phyloP scores from a whole-genome alignment of 2,888 invertebrate species.

The Chalcosyrphus nemorum region DNA sequence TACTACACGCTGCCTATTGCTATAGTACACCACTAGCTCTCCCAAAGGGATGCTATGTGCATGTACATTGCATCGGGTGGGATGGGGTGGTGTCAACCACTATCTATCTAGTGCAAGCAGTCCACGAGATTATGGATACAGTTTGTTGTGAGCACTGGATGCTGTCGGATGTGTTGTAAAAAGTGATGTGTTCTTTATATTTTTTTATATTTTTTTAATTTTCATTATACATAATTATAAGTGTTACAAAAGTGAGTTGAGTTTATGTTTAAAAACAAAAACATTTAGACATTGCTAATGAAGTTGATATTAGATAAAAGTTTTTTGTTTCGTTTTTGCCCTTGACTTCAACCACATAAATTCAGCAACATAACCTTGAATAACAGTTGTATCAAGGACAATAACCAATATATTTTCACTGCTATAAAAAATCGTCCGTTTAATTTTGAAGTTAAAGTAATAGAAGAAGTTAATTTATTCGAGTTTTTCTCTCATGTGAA shows the following conservation, averaged over 20 bases:
- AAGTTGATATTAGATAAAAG: not conserved
- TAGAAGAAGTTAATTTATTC: not conserved
- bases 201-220: conserved; percentile 8
- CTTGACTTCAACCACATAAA: conserved; percentile 18
- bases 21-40: not conserved
- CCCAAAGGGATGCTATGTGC: conserved; percentile 33
- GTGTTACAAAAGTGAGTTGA: conserved; percentile 49
- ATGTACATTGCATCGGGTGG: conserved; percentile 41
- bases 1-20: conserved; percentile 48
- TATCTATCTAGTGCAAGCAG: conserved; percentile 29
- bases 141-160: conserved; percentile 55
- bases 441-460: not conserved
- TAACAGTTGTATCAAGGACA: conserved; percentile 43
- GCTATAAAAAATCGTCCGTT: not conserved
- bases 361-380: conserved; percentile 51
- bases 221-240: not conserved
- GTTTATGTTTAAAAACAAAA: not conserved
- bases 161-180: conserved; percentile 55
- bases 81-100: conserved; percentile 13
- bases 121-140: conserved; percentile 47
- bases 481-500: too few relatives aligned
- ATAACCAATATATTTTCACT: conserved; percentile 18
- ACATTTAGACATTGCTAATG: not conserved
- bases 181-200: not conserved
- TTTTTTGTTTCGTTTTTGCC: not conserved